These are phyloP conservation scores for Fukomys damarensis DNA, from an alignment of 2,113 vertebrate genomes.

Conservation along the genomic window DNA sequence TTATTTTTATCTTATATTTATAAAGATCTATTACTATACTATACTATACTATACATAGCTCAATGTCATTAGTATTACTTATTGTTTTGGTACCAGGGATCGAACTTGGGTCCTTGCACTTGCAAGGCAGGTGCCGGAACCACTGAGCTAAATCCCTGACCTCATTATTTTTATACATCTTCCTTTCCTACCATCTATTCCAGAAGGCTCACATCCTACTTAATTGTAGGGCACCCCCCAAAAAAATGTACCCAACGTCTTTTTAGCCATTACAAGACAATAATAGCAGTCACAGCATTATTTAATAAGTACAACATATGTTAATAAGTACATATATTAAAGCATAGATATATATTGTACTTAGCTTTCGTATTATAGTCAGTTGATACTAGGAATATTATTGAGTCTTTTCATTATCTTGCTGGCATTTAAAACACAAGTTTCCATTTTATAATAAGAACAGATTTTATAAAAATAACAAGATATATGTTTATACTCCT, in stretches of 20 bases:
- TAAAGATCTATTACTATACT: background rate
- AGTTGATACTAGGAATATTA: background rate
- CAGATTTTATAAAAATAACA: background rate
- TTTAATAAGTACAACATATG: background rate
- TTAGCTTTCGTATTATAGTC: constrained; percentile 10
- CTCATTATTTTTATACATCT: constrained; percentile 3
- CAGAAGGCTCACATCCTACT: constrained; percentile 24
- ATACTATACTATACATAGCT: too few relatives aligned
- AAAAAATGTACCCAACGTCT: constrained; percentile 21
- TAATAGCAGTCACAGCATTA: background rate
- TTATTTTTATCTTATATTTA: background rate
- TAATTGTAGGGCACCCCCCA: background rate
- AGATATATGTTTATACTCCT: constrained; percentile 61
- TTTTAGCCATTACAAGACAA: background rate
- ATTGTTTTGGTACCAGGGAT: too few relatives aligned
- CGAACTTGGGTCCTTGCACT: too few relatives aligned
- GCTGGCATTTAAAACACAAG: constrained; percentile 42
- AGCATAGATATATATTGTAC: background rate
- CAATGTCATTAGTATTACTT: background rate
- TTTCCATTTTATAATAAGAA: background rate
- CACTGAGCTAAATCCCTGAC: too few relatives aligned
- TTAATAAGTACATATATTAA: background rate
- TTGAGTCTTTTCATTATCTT: constrained; percentile 41
- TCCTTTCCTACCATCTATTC: background rate
- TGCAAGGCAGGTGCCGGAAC: too few relatives aligned